Base-by-base conservation (phyloP, 1,140 invertebrate species). In the Drosophila takahashii region DNA sequence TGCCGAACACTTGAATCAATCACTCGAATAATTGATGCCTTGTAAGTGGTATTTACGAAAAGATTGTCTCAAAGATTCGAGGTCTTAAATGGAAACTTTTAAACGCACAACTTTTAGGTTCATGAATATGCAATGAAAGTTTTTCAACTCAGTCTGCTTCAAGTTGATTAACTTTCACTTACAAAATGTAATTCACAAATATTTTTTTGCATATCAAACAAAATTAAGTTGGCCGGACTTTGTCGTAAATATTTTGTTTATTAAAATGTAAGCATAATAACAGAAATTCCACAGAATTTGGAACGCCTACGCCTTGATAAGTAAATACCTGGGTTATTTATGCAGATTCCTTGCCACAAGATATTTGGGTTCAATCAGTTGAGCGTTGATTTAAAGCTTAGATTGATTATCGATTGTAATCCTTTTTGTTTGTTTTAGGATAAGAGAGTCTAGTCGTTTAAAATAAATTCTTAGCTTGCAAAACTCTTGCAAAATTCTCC, bases 1-100 rank as follows among this genome's bases (percentile, higher is more conserved):
- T 70, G 67, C 22, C 48, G 70, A 71, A 71, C 67, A 56, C 65
- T 69, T 57, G 66, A 69, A 69, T 70, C 66, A 69, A 70, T 70
- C 50, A 69, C 52, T 70, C 67, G 67, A 71, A 70, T 71, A 71
- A 71, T 71, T 71, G 67, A 70, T 71, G 67, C 67, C 65, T 71
- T 70, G 51, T 71, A 47, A 69, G 64, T 67, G 64, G 65, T 53
- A 66, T 69, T 69, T 67, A 69, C 42, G 10, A 36, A 69, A 42
- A 44, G 60, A 42, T 56, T 54, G 22, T 42, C 32, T 22, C 36
- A 34, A 47, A 62, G 62, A 48, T 67, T 67, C 18, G 37, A 42
- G 59, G 45, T 22, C 60, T 65, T 36, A 18, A 50, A 18, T 50
- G 44, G n/a, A 50, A 67, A 67, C 59, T 67, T 67, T 67, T 64